These are phyloP conservation scores for Parazoanthus atlanticus DNA, from an alignment of 92 coral and sea anemone genomes.

Conservation along the genomic window DNA sequence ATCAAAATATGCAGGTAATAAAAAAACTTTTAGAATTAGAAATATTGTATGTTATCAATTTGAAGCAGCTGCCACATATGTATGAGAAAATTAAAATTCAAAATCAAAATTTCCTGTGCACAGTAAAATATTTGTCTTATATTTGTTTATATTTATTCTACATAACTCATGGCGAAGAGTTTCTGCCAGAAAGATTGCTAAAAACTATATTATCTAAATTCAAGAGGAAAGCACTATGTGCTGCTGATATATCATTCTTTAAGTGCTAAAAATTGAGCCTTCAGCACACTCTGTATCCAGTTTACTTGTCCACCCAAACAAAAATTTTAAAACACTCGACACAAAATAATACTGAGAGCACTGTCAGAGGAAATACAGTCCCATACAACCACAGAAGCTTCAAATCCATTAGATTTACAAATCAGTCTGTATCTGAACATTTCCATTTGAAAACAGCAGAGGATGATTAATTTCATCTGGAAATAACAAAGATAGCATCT, in stretches of 20 bases:
- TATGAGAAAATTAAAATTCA: conserved; percentile 30
- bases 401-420: background rate
- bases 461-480: background rate
- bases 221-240: background rate
- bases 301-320: background rate
- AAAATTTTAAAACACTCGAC: background rate
- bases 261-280: background rate
- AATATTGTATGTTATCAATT: conserved; percentile 31
- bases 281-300: background rate
- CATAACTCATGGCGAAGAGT: background rate
- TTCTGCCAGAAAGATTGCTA: background rate
- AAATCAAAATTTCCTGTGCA: conserved; percentile 39
- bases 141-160: conserved; percentile 31
- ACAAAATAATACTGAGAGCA: background rate
- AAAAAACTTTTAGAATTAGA: background rate
- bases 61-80: conserved; percentile 35
- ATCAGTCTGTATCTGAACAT: too few relatives aligned
- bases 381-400: background rate
- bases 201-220: background rate
- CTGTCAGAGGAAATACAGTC: background rate
- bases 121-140: conserved; percentile 14
- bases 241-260: background rate
- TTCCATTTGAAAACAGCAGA: background rate
- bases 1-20: background rate
- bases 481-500: background rate